Percentiles rank a stretch among this genome's conserved stretches.
Conservation (phyloP, 2,797 vertebrate genomes). For the Synanceia verrucosa region DNA sequence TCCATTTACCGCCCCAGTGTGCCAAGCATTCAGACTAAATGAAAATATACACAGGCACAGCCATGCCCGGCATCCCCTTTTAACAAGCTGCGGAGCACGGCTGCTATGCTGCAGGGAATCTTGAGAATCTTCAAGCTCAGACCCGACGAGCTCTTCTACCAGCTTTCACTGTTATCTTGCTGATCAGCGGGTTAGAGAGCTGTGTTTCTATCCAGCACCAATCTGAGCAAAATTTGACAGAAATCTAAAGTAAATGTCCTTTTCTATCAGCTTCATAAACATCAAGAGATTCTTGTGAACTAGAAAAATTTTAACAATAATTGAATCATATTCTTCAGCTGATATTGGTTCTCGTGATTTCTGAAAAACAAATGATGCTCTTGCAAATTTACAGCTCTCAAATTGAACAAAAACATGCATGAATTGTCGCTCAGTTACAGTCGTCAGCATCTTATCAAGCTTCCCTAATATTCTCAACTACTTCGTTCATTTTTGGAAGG, state of each 20-base stretch:
- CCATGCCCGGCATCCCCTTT: slow-evolving; percentile 90
- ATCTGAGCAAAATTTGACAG: slow-evolving; percentile 25
- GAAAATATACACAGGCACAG: slow-evolving; percentile 93
- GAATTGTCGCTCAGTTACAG: background rate
- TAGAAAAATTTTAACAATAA: background rate
- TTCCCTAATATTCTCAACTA: background rate
- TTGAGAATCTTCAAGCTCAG: slow-evolving; percentile 90
- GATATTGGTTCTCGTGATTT: background rate
- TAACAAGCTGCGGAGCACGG: slow-evolving; percentile 91
- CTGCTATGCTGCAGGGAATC: slow-evolving; percentile 95
- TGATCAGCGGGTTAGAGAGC: slow-evolving; percentile 24
- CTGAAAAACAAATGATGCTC: background rate
- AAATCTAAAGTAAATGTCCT: slow-evolving; percentile 11
- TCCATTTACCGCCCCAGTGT: slow-evolving; percentile 89
- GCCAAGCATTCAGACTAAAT: slow-evolving; percentile 96
- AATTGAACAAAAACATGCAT: background rate
- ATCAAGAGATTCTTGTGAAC: background rate
- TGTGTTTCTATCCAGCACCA: slow-evolving; percentile 4
- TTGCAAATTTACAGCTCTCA: no score
- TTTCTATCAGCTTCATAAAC: slow-evolving; percentile 16
- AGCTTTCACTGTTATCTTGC: slow-evolving; percentile 72
- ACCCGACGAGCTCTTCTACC: slow-evolving; percentile 65
- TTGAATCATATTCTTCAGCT: slow-evolving; percentile 3
- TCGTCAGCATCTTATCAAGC: background rate
- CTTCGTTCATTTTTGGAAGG: background rate